A percentile compares a stretch with the other conserved stretches of the same genome.
Conservation (phyloP, 1,140 invertebrate species). For the Leptinotarsa texana region DNA sequence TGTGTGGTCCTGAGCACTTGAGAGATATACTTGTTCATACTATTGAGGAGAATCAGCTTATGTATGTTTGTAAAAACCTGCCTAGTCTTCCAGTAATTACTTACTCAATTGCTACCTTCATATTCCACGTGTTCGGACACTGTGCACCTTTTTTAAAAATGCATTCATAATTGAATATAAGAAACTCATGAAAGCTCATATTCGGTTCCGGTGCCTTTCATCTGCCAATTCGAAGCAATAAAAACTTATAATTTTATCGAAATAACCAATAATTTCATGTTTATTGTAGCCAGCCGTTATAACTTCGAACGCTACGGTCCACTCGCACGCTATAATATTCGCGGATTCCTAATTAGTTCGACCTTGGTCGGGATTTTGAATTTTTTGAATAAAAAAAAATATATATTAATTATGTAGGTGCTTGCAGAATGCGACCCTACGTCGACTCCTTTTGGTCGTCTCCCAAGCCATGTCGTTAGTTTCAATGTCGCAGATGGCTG, state of each 20-base stretch:
- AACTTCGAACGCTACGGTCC: background rate
- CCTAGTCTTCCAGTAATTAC: too few species aligned
- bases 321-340: background rate
- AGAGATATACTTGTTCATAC: too few species aligned
- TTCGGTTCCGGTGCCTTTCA: background rate
- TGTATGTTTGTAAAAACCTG: too few species aligned
- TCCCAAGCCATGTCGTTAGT: background rate
- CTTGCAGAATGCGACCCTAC: background rate
- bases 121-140: too few species aligned
- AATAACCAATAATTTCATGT: conserved; percentile 2
- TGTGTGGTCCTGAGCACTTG: too few species aligned
- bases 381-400: background rate
- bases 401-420: background rate
- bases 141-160: too few species aligned
- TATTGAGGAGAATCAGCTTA: too few species aligned
- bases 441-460: background rate
- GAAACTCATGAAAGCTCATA: background rate
- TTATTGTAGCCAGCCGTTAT: background rate
- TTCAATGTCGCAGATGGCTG: background rate
- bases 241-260: background rate
- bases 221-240: background rate
- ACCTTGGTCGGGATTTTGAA: background rate
- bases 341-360: background rate
- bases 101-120: too few species aligned
- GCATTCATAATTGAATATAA: too few species aligned